Evolutionary conservation across 2,888 invertebrate species (phyloP).

Genomic region (Elysia crispata): DNA sequence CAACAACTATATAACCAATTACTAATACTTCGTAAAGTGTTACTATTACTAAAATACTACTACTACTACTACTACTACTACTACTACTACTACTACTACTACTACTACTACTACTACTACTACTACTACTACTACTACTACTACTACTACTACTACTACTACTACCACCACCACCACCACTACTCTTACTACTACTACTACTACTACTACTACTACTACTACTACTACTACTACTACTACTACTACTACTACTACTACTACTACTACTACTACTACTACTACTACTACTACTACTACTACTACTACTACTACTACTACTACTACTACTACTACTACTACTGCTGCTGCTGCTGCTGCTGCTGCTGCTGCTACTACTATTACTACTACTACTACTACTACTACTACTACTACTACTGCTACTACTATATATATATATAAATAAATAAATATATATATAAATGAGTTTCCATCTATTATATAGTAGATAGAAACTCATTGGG

Average conservation of each 20-base stretch:
- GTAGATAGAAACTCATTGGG: too few species aligned
- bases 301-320: constrained; percentile 24
- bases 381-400: constrained; percentile 26
- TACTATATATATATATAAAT: too few species aligned
- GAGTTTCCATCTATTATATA: too few species aligned
- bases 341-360: not conserved
- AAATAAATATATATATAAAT: too few species aligned
- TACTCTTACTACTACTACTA: too few species aligned
- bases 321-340: constrained; percentile 31
- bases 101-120: constrained; percentile 9
- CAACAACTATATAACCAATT: not conserved
- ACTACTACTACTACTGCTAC: constrained; percentile 35
- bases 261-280: too few species aligned
- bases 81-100: constrained; percentile 9
- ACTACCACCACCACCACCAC: too few species aligned
- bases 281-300: constrained; percentile 11
- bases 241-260: too few species aligned
- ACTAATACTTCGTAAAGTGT: not conserved
- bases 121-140: constrained; percentile 9
- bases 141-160: constrained; percentile 4
- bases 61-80: constrained; percentile 3
- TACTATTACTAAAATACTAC: too few species aligned
- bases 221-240: too few species aligned
- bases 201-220: too few species aligned
- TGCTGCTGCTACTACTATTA: constrained; percentile 20